Conservation (phyloP, 2,797 vertebrate species). For the Sebastolobus altivelis region DNA sequence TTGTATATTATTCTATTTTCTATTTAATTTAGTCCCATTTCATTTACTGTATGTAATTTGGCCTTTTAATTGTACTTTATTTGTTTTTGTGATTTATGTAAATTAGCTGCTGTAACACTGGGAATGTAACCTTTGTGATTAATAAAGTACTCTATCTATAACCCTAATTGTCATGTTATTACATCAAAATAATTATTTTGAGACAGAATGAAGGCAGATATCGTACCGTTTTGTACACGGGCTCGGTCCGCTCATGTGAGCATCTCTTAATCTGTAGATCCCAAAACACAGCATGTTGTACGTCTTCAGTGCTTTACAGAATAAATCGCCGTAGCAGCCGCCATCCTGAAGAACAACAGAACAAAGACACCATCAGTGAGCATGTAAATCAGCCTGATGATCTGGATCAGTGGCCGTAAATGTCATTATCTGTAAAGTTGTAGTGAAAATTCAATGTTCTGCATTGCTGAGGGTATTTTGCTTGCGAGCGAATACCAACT, state of each 20-base stretch:
- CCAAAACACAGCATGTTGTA: conserved; percentile 99
- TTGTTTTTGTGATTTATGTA: not conserved
- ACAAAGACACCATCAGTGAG: conserved; percentile 36
- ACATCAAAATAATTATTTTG: not conserved
- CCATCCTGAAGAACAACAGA: conserved; percentile 88
- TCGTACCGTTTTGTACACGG: conserved; percentile 95
- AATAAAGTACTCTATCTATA: not conserved
- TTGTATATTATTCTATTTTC: not conserved
- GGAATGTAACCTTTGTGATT: not conserved
- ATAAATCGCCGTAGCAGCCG: conserved; percentile 98
- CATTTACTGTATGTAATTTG: not conserved
- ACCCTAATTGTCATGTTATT: not conserved
- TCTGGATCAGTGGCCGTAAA: conserved; percentile 1
- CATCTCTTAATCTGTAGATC: conserved; percentile 98
- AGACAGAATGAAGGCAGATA: not conserved
- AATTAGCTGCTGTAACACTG: not conserved
- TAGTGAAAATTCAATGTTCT: conserved; percentile 14
- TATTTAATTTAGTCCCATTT: not conserved
- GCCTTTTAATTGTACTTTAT: not conserved
- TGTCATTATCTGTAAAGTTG: conserved; percentile 19
- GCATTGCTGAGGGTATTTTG: conserved; percentile 20
- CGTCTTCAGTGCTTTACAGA: conserved; percentile 99
- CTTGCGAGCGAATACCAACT: conserved; percentile 15
- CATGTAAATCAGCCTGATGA: conserved; percentile 11
- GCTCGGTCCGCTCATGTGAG: conserved; percentile 90